A percentile compares a stretch with the other conserved stretches of the same genome.
These are phyloP conservation scores for Cololabis saira DNA, from an alignment of 2,113 vertebrate genomes.

Conservation along the genomic window DNA sequence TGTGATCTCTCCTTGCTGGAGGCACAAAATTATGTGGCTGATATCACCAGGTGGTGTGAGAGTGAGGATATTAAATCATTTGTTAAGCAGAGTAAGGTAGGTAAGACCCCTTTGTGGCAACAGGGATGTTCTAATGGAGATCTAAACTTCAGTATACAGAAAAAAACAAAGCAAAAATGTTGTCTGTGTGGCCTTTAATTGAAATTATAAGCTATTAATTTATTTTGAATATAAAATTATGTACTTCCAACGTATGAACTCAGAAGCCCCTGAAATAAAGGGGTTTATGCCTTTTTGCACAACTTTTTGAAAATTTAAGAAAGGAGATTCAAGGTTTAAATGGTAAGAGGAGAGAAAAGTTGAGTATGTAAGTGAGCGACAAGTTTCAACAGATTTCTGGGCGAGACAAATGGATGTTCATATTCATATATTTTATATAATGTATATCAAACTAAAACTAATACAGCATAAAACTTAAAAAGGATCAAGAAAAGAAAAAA, in stretches of 20 bases:
- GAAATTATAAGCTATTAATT: no score
- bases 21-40: conserved; percentile 52
- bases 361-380: background rate
- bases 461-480: conserved; percentile 85
- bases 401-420: conserved; percentile 76
- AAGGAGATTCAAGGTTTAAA: no score
- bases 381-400: conserved; percentile 62
- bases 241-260: no score
- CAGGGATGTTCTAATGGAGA: conserved; percentile 6
- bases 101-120: conserved; percentile 12
- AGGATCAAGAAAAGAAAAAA: conserved; percentile 56
- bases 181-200: background rate
- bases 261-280: no score
- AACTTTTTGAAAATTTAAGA: no score
- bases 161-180: background rate
- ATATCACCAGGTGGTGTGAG: conserved; percentile 55
- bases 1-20: conserved; percentile 55
- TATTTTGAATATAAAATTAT: no score
- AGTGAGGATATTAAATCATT: conserved; percentile 48
- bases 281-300: no score
- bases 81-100: conserved; percentile 32
- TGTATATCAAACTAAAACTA: conserved; percentile 86
- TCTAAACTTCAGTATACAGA: conserved; percentile 19
- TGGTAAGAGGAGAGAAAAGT: no score
- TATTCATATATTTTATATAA: conserved; percentile 84